Evolutionary conservation across 1,140 invertebrate genomes (phyloP), one percentile per base, ranked within the genome.

Genomic region (Magallana ariakensis): DNA sequence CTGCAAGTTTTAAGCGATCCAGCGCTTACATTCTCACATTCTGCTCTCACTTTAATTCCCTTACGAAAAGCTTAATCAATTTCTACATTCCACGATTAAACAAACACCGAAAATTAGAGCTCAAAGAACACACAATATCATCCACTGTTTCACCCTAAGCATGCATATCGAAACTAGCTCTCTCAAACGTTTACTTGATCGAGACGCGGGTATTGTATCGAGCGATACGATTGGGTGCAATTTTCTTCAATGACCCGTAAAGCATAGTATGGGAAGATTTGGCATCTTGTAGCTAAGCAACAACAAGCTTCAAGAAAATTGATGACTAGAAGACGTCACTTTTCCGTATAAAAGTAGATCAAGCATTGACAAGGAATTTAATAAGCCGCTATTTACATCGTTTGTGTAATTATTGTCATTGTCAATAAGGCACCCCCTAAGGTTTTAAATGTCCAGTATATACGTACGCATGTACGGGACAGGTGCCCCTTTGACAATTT

Each of bases 381-480:
- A 75, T 75, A 75, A 75, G 66, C 22, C 66, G 22, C 22, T 26
- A 75, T 26, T 75, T 75, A 75, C 66, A 75, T 75, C 66, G 66
- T 22, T 75, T 75, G 66, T 75, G 66, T 75, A 75, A 75, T 75
- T 75, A 75, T 75, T 75, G 66, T 75, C 33, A 75, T 75, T 75
- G 66, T 75, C 66, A 75, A 75, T 75, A 75, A 1, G 22, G 66
- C 66, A 75, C 66, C 66, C 66, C 66, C 66, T 26, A 75, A 75
- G 66, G 66, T 60, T 70, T 75, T 75, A 75, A 75, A 75, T 75
- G 66, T 75, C 66, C 66, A 75, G 33, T 26, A 75, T 9, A 11
- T 26, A n/a, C 19, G 22, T 75, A 33, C 19, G 13, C 33, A 46
- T 46, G 33, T 46, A 46, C 33, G 33, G 33, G 33, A 5, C 33